phyloP scores from a whole-genome alignment of 1,140 invertebrate genomes.

The Drosophila tropicalis region DNA sequence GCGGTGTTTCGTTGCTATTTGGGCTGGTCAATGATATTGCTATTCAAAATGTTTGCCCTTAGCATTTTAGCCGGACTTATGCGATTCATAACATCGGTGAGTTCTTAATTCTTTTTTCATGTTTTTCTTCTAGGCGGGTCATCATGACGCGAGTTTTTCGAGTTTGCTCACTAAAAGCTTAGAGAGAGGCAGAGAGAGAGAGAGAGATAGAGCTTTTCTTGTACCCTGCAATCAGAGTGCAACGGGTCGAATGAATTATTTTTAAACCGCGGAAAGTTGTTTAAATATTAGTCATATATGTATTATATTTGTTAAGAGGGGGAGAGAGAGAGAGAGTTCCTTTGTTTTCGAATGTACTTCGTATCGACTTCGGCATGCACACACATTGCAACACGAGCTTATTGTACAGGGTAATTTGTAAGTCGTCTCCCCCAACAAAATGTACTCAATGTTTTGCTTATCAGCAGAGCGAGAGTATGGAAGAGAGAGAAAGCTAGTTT shows the following conservation, averaged over 20 bases:
- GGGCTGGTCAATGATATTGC: slow-evolving; percentile 85
- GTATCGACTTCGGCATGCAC: too few relatives aligned
- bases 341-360: too few relatives aligned
- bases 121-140: neutral
- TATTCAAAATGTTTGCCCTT: slow-evolving; percentile 86
- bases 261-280: too few relatives aligned
- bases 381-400: too few relatives aligned
- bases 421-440: neutral
- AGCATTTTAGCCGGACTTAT: slow-evolving; percentile 84
- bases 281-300: too few relatives aligned
- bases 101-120: slow-evolving; percentile 24
- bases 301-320: too few relatives aligned
- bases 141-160: slow-evolving; percentile 1
- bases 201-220: neutral
- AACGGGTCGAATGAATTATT: neutral
- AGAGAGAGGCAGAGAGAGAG: neutral
- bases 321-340: too few relatives aligned
- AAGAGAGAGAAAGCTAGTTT: neutral
- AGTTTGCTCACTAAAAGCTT: neutral
- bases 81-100: slow-evolving; percentile 85
- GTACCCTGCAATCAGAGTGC: neutral
- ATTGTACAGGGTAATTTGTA: neutral
- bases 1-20: slow-evolving; percentile 84
- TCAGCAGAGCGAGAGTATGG: slow-evolving; percentile 1
- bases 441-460: slow-evolving; percentile 7